Evolutionary conservation across 1,140 invertebrate genomes (phyloP).

Genomic region (Caenorhabditis inopinata): DNA sequence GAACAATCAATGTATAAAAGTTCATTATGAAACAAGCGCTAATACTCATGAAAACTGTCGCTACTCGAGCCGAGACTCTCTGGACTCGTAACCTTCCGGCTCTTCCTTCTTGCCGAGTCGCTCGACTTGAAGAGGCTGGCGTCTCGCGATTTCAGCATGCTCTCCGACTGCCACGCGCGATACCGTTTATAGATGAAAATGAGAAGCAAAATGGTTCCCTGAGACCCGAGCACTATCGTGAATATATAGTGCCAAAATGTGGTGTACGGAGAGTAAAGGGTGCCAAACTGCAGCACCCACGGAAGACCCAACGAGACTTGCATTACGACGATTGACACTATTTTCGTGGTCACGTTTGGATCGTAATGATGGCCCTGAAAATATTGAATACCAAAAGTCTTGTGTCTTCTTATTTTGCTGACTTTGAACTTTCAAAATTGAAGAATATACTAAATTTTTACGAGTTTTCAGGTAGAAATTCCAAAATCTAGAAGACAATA

Average conservation of each 20-base stretch:
- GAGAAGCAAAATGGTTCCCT: constrained; percentile 52
- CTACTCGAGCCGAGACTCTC: constrained; percentile 8
- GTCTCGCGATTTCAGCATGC: not conserved
- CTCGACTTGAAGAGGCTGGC: not conserved
- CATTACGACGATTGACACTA: not conserved
- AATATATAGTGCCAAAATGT: constrained; percentile 57
- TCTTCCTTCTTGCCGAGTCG: not conserved
- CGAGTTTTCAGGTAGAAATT: too few relatives aligned
- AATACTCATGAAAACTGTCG: constrained; percentile 5
- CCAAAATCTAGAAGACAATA: too few relatives aligned
- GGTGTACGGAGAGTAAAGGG: constrained; percentile 50
- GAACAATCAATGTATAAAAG: not conserved
- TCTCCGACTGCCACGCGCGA: not conserved
- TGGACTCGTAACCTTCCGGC: too few relatives aligned
- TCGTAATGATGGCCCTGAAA: not conserved
- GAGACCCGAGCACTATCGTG: constrained; percentile 55
- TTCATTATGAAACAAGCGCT: not conserved
- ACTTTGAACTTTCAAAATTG: too few relatives aligned
- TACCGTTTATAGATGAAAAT: constrained; percentile 49
- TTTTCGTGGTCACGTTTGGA: not conserved
- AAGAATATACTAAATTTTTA: too few relatives aligned
- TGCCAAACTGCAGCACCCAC: constrained; percentile 56
- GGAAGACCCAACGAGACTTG: constrained; percentile 17
- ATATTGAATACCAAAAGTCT: not conserved
- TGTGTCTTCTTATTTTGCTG: too few relatives aligned